Percentiles rank a stretch among this genome's conserved stretches.
Conservation (phyloP, 2,888 invertebrate genomes). For the Buathra laborator region DNA sequence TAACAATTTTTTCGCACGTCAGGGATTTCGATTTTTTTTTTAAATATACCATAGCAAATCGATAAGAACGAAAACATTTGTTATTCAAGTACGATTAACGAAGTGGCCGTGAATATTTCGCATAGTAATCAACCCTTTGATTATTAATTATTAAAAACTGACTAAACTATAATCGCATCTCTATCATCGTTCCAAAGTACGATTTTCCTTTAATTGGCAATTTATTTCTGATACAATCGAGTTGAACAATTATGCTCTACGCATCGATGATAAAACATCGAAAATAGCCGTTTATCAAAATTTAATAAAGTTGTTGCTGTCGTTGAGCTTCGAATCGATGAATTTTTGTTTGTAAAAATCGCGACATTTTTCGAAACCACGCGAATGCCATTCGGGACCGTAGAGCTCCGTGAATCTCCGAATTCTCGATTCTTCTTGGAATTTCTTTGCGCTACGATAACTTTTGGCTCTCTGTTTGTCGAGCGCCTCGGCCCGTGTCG, state of each 20-base stretch:
- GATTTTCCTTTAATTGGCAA: no score
- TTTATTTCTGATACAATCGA: no score
- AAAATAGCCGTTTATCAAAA: neutral
- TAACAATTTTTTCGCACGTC: no score
- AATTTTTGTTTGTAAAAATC: slow-evolving; percentile 67
- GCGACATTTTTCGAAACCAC: slow-evolving; percentile 34
- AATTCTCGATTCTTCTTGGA: slow-evolving; percentile 44
- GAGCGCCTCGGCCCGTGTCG: slow-evolving; percentile 32
- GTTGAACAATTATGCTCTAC: no score
- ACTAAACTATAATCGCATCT: no score
- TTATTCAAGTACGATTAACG: no score
- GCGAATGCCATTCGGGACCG: slow-evolving; percentile 51
- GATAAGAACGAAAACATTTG: neutral
- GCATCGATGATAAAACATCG: no score
- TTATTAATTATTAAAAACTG: no score
- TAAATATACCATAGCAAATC: neutral
- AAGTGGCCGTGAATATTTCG: no score
- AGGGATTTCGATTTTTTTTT: no score
- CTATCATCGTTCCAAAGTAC: no score
- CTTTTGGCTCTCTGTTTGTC: slow-evolving; percentile 40
- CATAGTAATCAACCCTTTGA: no score
- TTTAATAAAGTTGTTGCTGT: slow-evolving; percentile 68
- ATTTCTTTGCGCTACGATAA: slow-evolving; percentile 42
- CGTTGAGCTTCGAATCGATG: slow-evolving; percentile 70
- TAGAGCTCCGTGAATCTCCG: slow-evolving; percentile 52